Evolutionary conservation across 64 coral and sea anemone genomes (phyloP), one percentile per base, ranked within the genome.

Genomic region (Cladopsammia gracilis): DNA sequence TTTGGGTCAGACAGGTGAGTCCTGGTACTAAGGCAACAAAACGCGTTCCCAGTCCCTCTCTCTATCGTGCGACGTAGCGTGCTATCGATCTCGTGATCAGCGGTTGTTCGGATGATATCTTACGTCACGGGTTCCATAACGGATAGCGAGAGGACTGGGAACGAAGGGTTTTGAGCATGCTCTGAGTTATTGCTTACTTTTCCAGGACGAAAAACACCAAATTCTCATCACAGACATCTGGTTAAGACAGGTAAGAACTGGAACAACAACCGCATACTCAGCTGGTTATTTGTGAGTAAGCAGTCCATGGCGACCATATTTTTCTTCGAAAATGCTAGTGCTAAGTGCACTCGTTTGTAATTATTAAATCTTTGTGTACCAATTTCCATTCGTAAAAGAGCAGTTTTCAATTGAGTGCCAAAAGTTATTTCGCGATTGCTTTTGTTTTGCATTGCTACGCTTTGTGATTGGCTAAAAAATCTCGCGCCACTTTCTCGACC

Each of bases 1-100:
- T 96, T 75, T 96, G 95, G 95, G 58, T 96, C 62, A 70, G 95
- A n/a, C 91, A 93, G 95, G 95, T 96, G 75, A 96, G 86, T 75
- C 75, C 22, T 70, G 25, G 43, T 16, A 71, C 34, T 3, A 25
- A 25, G 64, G 4, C 74, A 68, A 54, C 49, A 16, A 19, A 10
- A 8, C 65, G 19, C 77, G 70, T 60, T 74, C 77, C 25, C 52
- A 57, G 26, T 34, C n/a, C 67, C n/a, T 51, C 44, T 67, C 59
- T 90, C 20, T 10, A 44, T 57, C 48, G 60, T 75, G 47, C 12
- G 0, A 4, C 48, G 34, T 22, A 50, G 73, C 6, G 6, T 16
- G 73, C 4, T 48, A 50, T 6, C 45, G 16, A 7, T 49, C n/a
- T 62, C 18, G 4, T 26, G 12, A 9, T 74, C 51, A 54, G 70